A percentile compares a stretch with the other conserved stretches of the same genome.
Evolutionary conservation across 1,140 invertebrate genomes (phyloP).

Genomic region (Sitophilus oryzae): DNA sequence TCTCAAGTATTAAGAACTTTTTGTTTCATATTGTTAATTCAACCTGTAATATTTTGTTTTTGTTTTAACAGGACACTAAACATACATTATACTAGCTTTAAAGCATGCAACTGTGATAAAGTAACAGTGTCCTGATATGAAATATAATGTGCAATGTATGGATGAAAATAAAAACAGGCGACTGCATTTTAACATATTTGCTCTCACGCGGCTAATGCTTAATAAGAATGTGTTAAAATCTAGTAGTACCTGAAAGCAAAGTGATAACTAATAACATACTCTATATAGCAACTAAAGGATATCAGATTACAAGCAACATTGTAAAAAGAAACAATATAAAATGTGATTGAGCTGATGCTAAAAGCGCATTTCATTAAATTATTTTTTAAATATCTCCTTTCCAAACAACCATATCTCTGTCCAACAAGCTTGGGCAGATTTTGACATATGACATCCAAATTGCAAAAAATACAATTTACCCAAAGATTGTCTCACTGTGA

Average conservation of each 20-base stretch:
- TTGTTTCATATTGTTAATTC: too few relatives aligned
- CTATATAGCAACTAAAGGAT: conserved; percentile 29
- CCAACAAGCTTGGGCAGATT: too few relatives aligned
- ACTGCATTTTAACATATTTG: conserved; percentile 12
- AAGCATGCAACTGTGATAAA: conserved; percentile 10
- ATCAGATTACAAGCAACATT: conserved; percentile 30
- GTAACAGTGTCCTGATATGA: not conserved
- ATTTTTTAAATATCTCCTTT: too few relatives aligned
- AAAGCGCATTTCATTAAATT: conserved; percentile 6
- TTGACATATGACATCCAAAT: too few relatives aligned
- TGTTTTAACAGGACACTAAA: too few relatives aligned
- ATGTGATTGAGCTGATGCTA: conserved; percentile 9
- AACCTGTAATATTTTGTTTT: too few relatives aligned
- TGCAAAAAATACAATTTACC: too few relatives aligned
- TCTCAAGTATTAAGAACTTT: too few relatives aligned
- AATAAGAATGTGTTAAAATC: conserved; percentile 31
- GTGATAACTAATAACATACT: conserved; percentile 28
- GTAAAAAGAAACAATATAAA: conserved; percentile 20
- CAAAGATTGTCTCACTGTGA: too few relatives aligned
- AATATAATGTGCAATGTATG: not conserved
- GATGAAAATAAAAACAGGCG: not conserved
- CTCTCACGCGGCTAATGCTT: conserved; percentile 6
- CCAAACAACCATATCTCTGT: not conserved
- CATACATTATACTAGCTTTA: conserved; percentile 5
- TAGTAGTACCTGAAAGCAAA: conserved; percentile 34